Percentiles rank a stretch among this genome's conserved stretches.
phyloP scores from a whole-genome alignment of 2,113 vertebrate species.

The Zosterops hypoxanthus region DNA sequence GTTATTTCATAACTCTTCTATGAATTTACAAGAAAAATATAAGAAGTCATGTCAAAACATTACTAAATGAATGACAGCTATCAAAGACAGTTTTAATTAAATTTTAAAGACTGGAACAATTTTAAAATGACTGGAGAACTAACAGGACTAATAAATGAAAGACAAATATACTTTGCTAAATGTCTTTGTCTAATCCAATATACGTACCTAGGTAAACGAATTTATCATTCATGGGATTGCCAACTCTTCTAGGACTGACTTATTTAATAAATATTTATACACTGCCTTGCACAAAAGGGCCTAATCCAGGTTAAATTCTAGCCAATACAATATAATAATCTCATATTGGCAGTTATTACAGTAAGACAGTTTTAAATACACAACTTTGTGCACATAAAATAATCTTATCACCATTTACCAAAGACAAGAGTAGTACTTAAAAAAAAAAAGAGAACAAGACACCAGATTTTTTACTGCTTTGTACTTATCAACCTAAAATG shows the following conservation, averaged over 20 bases:
- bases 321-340: neutral
- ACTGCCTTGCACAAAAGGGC: neutral
- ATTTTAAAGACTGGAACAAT: neutral
- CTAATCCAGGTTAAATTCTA: neutral
- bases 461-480: neutral
- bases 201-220: neutral
- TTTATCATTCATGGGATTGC: neutral
- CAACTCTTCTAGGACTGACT: neutral
- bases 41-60: neutral
- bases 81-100: neutral
- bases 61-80: neutral
- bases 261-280: slow-evolving; percentile 7
- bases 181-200: neutral
- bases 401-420: neutral
- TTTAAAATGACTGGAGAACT: neutral
- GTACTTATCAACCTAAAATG: neutral
- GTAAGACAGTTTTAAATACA: neutral
- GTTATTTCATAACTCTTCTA: neutral
- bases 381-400: neutral
- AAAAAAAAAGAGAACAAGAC: neutral
- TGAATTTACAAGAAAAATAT: neutral
- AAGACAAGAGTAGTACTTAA: neutral
- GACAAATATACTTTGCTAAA: neutral
- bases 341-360: neutral
- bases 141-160: neutral